Evolutionary conservation across 2,113 vertebrate genomes (phyloP).

Genomic region (Petaurus breviceps): DNA sequence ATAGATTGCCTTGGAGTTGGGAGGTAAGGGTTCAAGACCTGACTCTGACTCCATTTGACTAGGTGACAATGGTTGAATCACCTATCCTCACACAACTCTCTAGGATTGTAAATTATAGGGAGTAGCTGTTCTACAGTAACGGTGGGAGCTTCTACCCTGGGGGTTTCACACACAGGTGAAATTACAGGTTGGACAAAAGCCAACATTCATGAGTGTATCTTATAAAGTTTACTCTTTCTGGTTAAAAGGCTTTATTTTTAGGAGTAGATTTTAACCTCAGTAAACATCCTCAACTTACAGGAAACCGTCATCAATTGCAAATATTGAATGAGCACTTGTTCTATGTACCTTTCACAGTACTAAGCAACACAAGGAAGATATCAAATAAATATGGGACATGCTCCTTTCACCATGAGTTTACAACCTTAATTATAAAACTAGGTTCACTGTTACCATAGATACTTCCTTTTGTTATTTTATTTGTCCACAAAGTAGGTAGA

Average conservation of each 20-base stretch:
- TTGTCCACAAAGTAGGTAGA: conserved; percentile 20
- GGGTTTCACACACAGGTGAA: background rate
- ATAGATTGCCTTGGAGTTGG: background rate
- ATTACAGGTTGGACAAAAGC: background rate
- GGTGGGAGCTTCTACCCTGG: background rate
- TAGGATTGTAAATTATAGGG: background rate
- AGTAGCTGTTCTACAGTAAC: background rate
- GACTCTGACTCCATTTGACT: background rate
- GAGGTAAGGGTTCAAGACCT: conserved; percentile 27
- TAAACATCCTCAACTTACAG: conserved; percentile 18
- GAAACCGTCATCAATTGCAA: conserved; percentile 7
- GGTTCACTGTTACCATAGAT: conserved; percentile 21
- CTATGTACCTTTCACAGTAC: background rate
- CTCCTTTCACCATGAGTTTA: conserved; percentile 16
- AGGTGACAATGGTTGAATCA: background rate
- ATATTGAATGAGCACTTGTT: conserved; percentile 18
- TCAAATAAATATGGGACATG: background rate
- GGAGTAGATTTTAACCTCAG: background rate
- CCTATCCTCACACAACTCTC: conserved; percentile 22
- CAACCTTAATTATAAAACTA: conserved; percentile 21
- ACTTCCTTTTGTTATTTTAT: background rate
- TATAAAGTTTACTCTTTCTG: background rate
- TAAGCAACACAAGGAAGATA: background rate
- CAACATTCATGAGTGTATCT: background rate
- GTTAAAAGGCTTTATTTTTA: conserved; percentile 12